These are phyloP conservation scores for Calyptomena viridis DNA, from an alignment of 2,113 vertebrate species.

Conservation along the genomic window DNA sequence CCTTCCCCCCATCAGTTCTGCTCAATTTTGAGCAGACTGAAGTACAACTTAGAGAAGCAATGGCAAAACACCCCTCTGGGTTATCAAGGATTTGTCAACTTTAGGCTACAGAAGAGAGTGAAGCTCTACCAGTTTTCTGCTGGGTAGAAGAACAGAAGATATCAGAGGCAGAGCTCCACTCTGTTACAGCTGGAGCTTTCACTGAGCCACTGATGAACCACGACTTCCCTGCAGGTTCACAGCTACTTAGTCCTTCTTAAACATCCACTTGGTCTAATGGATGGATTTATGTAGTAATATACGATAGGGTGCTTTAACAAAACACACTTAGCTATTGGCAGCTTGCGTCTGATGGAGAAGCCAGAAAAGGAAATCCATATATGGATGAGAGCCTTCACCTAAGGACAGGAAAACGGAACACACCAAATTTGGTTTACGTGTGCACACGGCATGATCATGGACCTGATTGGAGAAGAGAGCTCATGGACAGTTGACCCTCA, in stretches of 20 bases:
- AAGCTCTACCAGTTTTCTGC: neutral
- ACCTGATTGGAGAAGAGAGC: too few species aligned
- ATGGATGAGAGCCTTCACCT: too few species aligned
- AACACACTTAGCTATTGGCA: too few species aligned
- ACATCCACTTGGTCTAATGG: neutral
- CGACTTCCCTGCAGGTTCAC: neutral
- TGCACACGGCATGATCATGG: too few species aligned
- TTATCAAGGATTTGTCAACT: neutral
- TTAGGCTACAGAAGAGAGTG: neutral
- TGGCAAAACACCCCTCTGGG: neutral
- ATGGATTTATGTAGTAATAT: neutral
- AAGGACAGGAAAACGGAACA: too few species aligned
- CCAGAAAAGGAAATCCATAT: too few species aligned
- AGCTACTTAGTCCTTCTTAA: neutral
- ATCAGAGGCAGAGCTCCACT: rapidly evolving
- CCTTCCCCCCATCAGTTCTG: neutral
- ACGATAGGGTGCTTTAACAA: too few species aligned
- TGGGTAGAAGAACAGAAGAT: neutral
- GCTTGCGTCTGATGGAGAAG: too few species aligned
- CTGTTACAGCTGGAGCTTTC: neutral
- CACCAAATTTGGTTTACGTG: too few species aligned
- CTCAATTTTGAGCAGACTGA: neutral
- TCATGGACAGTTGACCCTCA: too few species aligned
- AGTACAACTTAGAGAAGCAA: neutral
- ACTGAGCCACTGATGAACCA: neutral